Percentiles rank a stretch among this genome's conserved stretches.
Conservation (phyloP, 2,888 invertebrate species). For the Monochamus alternatus region DNA sequence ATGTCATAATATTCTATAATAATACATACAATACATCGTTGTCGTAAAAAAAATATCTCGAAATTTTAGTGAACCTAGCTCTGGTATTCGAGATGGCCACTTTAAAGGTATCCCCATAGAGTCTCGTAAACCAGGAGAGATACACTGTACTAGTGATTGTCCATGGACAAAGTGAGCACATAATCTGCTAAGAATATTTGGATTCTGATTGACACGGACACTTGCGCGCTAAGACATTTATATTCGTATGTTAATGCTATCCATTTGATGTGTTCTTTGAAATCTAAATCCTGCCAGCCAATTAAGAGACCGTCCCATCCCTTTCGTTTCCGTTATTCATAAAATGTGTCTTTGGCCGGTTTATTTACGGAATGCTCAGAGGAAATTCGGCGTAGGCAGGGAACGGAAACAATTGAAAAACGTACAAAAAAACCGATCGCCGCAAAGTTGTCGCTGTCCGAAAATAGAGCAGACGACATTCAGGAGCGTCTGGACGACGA, state of each 20-base stretch:
- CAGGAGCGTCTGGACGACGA: constrained; percentile 43
- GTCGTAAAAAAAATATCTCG: too few relatives aligned
- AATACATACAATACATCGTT: too few relatives aligned
- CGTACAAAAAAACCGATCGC: constrained; percentile 49
- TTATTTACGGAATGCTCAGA: constrained; percentile 32
- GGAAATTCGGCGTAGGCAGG: constrained; percentile 42
- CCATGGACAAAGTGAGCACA: too few relatives aligned
- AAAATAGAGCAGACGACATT: constrained; percentile 57
- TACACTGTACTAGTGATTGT: too few relatives aligned
- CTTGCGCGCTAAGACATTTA: not conserved
- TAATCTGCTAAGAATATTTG: not conserved
- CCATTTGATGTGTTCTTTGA: not conserved
- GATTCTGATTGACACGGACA: not conserved
- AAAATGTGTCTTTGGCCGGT: constrained; percentile 1
- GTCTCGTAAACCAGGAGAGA: too few relatives aligned
- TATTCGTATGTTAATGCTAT: not conserved
- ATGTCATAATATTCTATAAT: too few relatives aligned
- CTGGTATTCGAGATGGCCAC: too few relatives aligned
- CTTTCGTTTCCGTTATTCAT: constrained; percentile 32
- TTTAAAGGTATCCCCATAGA: too few relatives aligned
- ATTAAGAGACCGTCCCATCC: not conserved
- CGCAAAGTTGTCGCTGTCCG: constrained; percentile 46
- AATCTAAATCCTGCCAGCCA: not conserved
- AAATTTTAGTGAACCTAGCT: too few relatives aligned
- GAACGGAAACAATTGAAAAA: constrained; percentile 58